phyloP scores from a whole-genome alignment of 1,140 invertebrate species.

The Eciton burchellii region DNA sequence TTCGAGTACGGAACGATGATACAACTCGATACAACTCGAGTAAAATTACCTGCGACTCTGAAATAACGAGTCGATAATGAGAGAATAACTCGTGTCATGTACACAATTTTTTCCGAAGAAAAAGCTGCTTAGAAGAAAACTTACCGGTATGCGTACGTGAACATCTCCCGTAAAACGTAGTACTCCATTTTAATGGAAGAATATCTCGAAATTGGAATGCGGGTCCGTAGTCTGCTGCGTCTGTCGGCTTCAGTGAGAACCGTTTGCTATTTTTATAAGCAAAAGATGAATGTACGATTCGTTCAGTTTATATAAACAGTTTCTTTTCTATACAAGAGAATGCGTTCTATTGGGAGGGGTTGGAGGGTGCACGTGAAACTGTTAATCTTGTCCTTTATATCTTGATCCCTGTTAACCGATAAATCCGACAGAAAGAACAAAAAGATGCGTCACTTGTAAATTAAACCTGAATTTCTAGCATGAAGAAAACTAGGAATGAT shows the following conservation, averaged over 20 bases:
- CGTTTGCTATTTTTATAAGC: constrained; percentile 84
- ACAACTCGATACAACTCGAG: too few species aligned
- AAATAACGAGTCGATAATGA: too few species aligned
- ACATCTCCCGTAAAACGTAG: constrained; percentile 30
- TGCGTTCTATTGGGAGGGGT: constrained; percentile 49
- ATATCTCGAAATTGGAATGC: constrained; percentile 64
- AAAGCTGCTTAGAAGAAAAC: too few species aligned
- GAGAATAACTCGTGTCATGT: too few species aligned
- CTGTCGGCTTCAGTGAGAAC: constrained; percentile 73
- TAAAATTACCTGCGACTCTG: too few species aligned
- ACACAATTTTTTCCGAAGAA: too few species aligned
- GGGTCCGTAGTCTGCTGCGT: constrained; percentile 75
- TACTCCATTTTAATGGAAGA: constrained; percentile 59
- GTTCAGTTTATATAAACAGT: constrained; percentile 73
- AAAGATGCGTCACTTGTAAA: constrained; percentile 21
- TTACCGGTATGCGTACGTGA: neutral
- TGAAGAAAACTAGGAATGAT: constrained; percentile 25
- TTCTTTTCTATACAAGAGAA: constrained; percentile 63
- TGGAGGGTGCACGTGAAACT: constrained; percentile 7
- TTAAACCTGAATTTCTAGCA: constrained; percentile 29
- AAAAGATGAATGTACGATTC: constrained; percentile 79
- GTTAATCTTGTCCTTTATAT: constrained; percentile 31
- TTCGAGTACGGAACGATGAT: too few species aligned
- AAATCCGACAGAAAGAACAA: neutral
- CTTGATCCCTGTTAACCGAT: neutral